These are phyloP conservation scores for Hypselothyrea guttata DNA, from an alignment of 2,888 invertebrate genomes.

Conservation along the genomic window DNA sequence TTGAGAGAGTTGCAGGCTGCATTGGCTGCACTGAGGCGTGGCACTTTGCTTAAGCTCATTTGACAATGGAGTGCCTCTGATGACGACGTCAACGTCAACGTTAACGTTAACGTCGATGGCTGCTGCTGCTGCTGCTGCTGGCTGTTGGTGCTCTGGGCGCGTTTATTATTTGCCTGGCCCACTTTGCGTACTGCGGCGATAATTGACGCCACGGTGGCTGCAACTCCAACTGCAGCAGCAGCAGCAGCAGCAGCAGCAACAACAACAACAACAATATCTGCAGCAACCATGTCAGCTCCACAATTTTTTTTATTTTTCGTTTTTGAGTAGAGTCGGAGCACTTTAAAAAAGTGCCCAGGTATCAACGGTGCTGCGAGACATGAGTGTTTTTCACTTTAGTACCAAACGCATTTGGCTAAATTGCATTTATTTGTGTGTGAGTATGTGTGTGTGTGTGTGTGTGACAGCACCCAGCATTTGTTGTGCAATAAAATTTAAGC, in stretches of 20 bases:
- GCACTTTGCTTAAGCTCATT: constrained; percentile 67
- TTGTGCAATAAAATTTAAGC: constrained; percentile 52
- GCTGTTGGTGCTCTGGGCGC: constrained; percentile 52
- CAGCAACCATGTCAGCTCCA: constrained; percentile 24
- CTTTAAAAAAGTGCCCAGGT: constrained; percentile 61
- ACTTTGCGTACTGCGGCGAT: constrained; percentile 69
- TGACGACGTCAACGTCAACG: constrained; percentile 22
- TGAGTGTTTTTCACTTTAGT: constrained; percentile 56
- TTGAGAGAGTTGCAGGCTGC: constrained; percentile 12
- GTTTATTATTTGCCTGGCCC: constrained; percentile 75
- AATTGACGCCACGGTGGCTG: constrained; percentile 77
- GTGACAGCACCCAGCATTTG: constrained; percentile 13
- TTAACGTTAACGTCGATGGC: constrained; percentile 3
- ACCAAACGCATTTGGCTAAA: constrained; percentile 53
- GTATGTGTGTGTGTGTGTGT: neutral
- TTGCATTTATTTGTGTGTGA: constrained; percentile 44
- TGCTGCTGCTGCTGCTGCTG: constrained; percentile 27
- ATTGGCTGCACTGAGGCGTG: constrained; percentile 44
- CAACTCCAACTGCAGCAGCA: constrained; percentile 49
- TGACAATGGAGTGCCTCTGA: constrained; percentile 64
- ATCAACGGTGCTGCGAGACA: constrained; percentile 20
- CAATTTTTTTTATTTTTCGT: constrained; percentile 49
- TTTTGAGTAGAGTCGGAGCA: constrained; percentile 26
- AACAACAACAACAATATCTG: constrained; percentile 11
- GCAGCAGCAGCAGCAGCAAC: constrained; percentile 14